Conservation (phyloP, 2,888 invertebrate species). For the Glaucopsyche alexis region DNA sequence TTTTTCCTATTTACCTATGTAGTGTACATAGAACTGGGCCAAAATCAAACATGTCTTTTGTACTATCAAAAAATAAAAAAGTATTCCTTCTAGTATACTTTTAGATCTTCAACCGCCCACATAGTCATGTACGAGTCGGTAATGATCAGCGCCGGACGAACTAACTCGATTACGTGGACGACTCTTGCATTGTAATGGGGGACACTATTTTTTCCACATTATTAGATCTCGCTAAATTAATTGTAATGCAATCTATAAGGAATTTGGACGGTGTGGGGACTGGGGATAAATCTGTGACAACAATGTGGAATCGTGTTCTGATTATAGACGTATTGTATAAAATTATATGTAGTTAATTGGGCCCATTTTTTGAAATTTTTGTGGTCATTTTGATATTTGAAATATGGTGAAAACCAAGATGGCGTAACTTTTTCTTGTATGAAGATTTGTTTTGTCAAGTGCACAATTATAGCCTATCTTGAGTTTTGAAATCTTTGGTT, state of each 20-base stretch:
- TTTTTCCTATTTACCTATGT: too few relatives aligned
- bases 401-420: too few relatives aligned
- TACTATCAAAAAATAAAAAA: neutral
- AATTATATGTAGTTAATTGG: too few relatives aligned
- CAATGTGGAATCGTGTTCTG: neutral
- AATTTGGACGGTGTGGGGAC: neutral
- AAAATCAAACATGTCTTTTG: too few relatives aligned
- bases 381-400: too few relatives aligned
- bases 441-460: too few relatives aligned
- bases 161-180: conserved; percentile 75
- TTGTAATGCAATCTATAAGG: conserved; percentile 19
- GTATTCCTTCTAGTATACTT: conserved; percentile 39
- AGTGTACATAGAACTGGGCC: too few relatives aligned
- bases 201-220: conserved; percentile 59
- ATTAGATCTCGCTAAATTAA: conserved; percentile 25
- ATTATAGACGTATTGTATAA: too few relatives aligned
- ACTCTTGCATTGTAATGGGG: conserved; percentile 69
- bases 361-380: too few relatives aligned
- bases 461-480: too few relatives aligned
- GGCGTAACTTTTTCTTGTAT: too few relatives aligned
- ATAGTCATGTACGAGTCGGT: conserved; percentile 54
- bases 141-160: conserved; percentile 60
- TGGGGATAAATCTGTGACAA: conserved; percentile 17
- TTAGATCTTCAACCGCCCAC: conserved; percentile 48
- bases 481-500: too few relatives aligned